Conservation (phyloP, 2,797 vertebrate species). For the Neoniphon sammara region DNA sequence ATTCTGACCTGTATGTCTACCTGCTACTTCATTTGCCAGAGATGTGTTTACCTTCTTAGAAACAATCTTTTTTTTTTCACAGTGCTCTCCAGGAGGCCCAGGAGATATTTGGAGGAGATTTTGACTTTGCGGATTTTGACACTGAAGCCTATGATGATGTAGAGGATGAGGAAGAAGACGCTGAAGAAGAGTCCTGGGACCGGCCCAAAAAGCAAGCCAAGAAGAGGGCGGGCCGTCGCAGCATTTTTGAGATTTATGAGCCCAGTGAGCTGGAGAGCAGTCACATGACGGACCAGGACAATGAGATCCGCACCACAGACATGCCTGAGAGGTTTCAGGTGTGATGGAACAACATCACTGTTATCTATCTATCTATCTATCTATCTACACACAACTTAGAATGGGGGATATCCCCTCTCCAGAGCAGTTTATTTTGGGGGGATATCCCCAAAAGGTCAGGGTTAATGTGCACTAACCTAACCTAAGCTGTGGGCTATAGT, state of each 20-base stretch:
- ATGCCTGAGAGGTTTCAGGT: slow-evolving; percentile 94
- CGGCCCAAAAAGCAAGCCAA: slow-evolving; percentile 90
- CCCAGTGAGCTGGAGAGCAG: slow-evolving; percentile 93
- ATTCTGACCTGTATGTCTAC: neutral
- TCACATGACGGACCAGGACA: slow-evolving; percentile 92
- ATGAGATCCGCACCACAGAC: slow-evolving; percentile 91
- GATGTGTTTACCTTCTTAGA: neutral
- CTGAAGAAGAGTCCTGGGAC: slow-evolving; percentile 87
- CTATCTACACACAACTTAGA: too few species aligned
- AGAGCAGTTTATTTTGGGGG: too few species aligned
- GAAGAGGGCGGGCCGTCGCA: slow-evolving; percentile 89
- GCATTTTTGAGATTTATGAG: slow-evolving; percentile 93
- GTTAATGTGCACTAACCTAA: too few species aligned
- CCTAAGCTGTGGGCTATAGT: too few species aligned
- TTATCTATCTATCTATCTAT: too few species aligned
- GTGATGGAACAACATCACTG: slow-evolving; percentile 9
- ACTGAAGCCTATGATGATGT: slow-evolving; percentile 88
- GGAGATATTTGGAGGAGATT: slow-evolving; percentile 92
- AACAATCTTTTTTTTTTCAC: slow-evolving; percentile 13
- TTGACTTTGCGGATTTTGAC: slow-evolving; percentile 92
- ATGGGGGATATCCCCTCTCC: too few species aligned
- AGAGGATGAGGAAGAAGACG: slow-evolving; percentile 89
- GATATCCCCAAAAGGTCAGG: too few species aligned
- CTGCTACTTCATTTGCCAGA: neutral
- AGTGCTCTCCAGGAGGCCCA: slow-evolving; percentile 93